Conservation (phyloP, 1,140 invertebrate genomes). For the Coelopa frigida region DNA sequence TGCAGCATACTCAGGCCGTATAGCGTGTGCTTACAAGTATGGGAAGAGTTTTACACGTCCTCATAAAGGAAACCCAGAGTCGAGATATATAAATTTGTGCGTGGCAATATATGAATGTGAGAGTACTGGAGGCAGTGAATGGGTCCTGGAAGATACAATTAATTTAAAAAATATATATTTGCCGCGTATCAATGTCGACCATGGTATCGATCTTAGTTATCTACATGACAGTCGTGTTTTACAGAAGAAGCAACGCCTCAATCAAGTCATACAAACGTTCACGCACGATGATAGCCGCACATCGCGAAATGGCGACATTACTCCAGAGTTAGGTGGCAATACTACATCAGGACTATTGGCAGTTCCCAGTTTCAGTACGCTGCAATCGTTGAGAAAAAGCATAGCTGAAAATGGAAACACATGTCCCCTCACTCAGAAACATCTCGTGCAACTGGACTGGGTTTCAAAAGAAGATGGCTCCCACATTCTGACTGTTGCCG, state of each 20-base stretch:
- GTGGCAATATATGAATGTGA: constrained; percentile 99
- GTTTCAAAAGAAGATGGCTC: constrained; percentile 98
- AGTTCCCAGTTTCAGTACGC: constrained; percentile 86
- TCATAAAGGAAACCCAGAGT: constrained; percentile 67
- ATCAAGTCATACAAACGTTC: constrained; percentile 58
- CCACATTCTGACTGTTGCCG: constrained; percentile 93
- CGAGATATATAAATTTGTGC: constrained; percentile 84
- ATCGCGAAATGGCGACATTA: constrained; percentile 49
- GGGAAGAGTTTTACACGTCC: constrained; percentile 77
- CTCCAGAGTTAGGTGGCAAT: constrained; percentile 40
- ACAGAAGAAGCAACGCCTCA: constrained; percentile 68
- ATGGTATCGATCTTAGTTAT: constrained; percentile 74
- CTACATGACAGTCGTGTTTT: constrained; percentile 74
- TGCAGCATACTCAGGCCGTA: constrained; percentile 92
- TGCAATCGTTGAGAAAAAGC: constrained; percentile 79
- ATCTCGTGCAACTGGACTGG: constrained; percentile 94
- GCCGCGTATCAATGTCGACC: constrained; percentile 71
- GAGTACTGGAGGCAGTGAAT: constrained; percentile 94
- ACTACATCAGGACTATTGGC: constrained; percentile 62
- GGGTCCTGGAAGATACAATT: constrained; percentile 97
- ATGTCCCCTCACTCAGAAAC: constrained; percentile 78
- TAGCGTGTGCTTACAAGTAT: constrained; percentile 94
- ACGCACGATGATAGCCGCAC: constrained; percentile 54
- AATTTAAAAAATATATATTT: constrained; percentile 82
- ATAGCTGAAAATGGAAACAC: constrained; percentile 88